Base-by-base conservation (phyloP, 1,140 invertebrate species). In the Scaptomyza graminum region DNA sequence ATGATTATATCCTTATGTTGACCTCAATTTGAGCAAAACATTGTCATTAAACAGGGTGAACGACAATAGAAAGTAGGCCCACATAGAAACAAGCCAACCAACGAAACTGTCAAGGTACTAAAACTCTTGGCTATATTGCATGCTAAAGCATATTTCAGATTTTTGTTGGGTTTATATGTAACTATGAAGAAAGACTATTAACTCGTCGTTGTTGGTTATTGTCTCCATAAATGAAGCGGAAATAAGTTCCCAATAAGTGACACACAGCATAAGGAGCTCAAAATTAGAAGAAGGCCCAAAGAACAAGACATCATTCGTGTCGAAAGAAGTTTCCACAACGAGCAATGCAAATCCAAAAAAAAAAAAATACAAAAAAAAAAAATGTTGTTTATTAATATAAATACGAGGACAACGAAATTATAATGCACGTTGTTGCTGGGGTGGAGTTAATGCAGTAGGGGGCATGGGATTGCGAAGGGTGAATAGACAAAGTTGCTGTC, bases 351-450 rank as follows among this genome's bases (percentile, higher is more conserved):
- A 39, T 41, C 44, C 11, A 11, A 31, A 43, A 22, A 55, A 11
- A 31, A 43, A 22, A 55, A 41, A 4, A 25, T 22, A 39, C 25
- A 28, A 52, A 68, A 56, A 57, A 25, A 65, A 59, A 49, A 55
- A 39, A 55, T 69, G 66, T 88, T 85, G 83, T 87, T 85, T 85
- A 85, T 85, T 85, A 85, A 85, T 82, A 85, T 87, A 85, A 85
- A 85, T 85, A 85, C 57, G 80, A 82, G 70, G 82, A 81, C 78
- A 87, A 73, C 63, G 64, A 79, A 71, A 87, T 82, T 72, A 82
- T 72, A 66, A 87, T 77, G 77, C 59, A 49, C 71, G 52, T 65
- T 71, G 55, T 74, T 55, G 41, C 61, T 74, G 72, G 61, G 43
- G 18, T 13, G 46, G 46, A 11, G 31, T 9, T 28, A 47, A 3